Conservation (phyloP, 2,113 vertebrate species). For the Prunella fulvescens region DNA sequence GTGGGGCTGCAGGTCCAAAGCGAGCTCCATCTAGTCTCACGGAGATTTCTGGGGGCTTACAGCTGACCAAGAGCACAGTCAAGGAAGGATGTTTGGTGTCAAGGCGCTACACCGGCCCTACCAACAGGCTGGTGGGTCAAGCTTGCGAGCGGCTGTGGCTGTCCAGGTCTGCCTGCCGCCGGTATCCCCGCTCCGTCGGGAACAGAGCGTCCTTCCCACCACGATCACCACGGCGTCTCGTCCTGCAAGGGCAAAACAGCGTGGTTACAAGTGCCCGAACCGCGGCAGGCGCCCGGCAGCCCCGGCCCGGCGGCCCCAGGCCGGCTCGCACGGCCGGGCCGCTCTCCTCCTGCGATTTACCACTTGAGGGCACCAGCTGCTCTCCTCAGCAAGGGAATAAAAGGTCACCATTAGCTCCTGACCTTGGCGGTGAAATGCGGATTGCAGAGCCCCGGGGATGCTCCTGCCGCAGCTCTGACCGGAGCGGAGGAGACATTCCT, state of each 20-base stretch:
- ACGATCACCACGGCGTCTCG: neutral
- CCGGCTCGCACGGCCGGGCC: neutral
- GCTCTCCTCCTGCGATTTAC: conserved; percentile 12
- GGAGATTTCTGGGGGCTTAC: neutral
- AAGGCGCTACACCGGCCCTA: neutral
- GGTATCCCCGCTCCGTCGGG: neutral
- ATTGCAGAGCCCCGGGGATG: neutral
- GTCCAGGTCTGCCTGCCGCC: neutral
- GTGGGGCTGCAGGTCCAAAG: neutral
- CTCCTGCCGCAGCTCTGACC: neutral
- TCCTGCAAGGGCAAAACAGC: conserved; percentile 22
- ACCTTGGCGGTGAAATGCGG: neutral
- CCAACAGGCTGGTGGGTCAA: neutral
- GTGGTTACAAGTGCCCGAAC: neutral
- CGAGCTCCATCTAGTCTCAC: neutral
- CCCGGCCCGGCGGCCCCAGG: neutral
- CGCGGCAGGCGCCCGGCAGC: rapidly evolving
- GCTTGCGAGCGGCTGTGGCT: neutral
- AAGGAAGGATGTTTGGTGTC: neutral
- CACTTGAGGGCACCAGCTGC: conserved; percentile 63
- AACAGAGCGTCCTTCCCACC: neutral
- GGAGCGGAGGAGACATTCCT: neutral
- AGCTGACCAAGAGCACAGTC: neutral
- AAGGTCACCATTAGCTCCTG: conserved; percentile 30
- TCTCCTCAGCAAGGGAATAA: conserved; percentile 46